Evolutionary conservation across 1,140 invertebrate species (phyloP).

Genomic region (Drosophila mayri): DNA sequence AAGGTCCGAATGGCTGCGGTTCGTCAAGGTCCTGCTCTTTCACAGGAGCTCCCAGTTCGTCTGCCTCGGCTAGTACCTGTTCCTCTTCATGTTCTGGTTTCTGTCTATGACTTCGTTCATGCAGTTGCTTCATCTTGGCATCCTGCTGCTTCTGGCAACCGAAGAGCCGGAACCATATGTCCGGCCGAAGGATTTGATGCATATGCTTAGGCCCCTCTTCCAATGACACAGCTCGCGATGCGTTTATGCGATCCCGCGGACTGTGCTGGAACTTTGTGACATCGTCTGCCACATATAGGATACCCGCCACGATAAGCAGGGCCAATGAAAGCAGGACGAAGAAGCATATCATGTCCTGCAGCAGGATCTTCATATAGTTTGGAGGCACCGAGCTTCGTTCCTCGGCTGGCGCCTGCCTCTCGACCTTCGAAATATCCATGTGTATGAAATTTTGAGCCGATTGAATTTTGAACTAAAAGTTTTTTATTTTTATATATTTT

Average conservation of each 20-base stretch:
- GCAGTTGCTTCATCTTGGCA: not conserved
- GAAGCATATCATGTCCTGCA: constrained; percentile 53
- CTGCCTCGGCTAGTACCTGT: not conserved
- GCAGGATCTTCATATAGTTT: constrained; percentile 10
- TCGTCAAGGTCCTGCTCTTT: not conserved
- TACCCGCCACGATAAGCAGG: constrained; percentile 28
- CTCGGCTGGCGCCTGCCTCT: constrained; percentile 22
- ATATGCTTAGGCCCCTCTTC: not conserved
- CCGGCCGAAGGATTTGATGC: not conserved
- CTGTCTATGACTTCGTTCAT: no score
- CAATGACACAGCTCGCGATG: not conserved
- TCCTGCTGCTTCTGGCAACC: constrained; percentile 11
- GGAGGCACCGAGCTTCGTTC: not conserved
- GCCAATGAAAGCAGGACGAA: constrained; percentile 44
- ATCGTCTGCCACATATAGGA: constrained; percentile 41
- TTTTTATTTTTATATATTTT: constrained; percentile 1
- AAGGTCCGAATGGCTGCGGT: not conserved
- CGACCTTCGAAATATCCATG: constrained; percentile 41
- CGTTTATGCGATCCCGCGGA: not conserved
- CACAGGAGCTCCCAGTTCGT: not conserved
- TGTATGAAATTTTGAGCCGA: not conserved
- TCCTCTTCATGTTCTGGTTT: not conserved
- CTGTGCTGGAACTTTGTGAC: constrained; percentile 2
- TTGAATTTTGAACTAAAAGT: constrained; percentile 9
- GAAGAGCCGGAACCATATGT: constrained; percentile 16